phyloP scores from a whole-genome alignment of 2,888 invertebrate species.

The Suillia variegata region DNA sequence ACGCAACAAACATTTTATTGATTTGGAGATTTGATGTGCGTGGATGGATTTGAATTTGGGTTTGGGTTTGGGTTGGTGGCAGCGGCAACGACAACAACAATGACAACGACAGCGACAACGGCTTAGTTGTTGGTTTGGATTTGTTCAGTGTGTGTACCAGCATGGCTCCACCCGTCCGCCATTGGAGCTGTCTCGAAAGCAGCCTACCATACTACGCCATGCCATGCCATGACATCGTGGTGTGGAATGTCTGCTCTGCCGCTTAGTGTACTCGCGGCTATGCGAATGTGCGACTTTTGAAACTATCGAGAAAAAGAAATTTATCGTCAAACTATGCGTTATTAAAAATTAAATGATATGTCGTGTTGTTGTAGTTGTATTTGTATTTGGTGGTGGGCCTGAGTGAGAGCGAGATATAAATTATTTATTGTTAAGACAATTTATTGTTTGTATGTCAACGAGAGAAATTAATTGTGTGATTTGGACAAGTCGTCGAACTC shows the following conservation, averaged over 20 bases:
- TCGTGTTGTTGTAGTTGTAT: too few relatives aligned
- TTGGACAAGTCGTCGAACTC: slow-evolving; percentile 1
- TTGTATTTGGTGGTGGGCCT: too few relatives aligned
- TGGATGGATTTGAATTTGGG: slow-evolving; percentile 18
- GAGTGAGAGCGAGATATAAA: not conserved
- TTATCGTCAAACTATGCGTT: slow-evolving; percentile 52
- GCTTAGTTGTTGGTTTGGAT: not conserved
- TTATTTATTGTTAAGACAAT: not conserved
- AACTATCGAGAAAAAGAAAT: slow-evolving; percentile 44
- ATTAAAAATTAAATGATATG: slow-evolving; percentile 48
- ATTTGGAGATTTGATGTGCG: slow-evolving; percentile 45
- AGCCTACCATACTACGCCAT: too few relatives aligned
- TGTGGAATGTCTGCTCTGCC: slow-evolving; percentile 10
- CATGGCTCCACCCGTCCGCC: slow-evolving; percentile 12
- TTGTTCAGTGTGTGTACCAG: not conserved
- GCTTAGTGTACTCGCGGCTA: slow-evolving; percentile 45
- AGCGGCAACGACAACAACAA: slow-evolving; percentile 21
- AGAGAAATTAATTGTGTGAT: too few relatives aligned
- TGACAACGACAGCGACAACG: not conserved
- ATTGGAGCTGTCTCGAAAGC: not conserved
- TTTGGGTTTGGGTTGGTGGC: slow-evolving; percentile 9
- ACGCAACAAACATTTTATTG: slow-evolving; percentile 44
- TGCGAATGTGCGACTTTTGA: slow-evolving; percentile 47
- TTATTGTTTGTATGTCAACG: not conserved
- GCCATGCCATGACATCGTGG: too few relatives aligned